These are phyloP conservation scores for Strigamia crassipes DNA, from an alignment of 2,888 invertebrate species.

Conservation along the genomic window DNA sequence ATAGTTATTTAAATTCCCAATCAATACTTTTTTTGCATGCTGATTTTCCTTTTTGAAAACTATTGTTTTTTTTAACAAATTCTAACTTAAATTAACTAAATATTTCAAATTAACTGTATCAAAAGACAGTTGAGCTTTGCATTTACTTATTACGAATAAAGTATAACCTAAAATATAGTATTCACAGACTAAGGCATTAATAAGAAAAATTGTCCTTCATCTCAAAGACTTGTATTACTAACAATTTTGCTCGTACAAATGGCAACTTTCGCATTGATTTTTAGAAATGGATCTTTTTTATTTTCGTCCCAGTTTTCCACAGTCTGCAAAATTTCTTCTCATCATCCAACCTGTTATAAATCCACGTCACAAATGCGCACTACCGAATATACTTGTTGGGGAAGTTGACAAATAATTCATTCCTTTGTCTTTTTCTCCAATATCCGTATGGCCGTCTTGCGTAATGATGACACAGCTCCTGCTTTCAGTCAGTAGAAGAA, in stretches of 20 bases:
- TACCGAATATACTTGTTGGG: constrained; percentile 1
- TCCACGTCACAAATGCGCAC: neutral
- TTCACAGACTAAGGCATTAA: neutral
- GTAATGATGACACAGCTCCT: constrained; percentile 40
- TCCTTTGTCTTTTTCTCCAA: constrained; percentile 33
- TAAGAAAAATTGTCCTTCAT: neutral
- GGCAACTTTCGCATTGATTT: neutral
- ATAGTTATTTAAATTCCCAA: no score
- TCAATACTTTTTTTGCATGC: no score
- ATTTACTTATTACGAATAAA: no score
- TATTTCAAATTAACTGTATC: no score
- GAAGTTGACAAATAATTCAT: constrained; percentile 31
- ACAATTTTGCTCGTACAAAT: neutral
- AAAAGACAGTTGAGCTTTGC: no score
- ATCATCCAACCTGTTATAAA: constrained; percentile 22
- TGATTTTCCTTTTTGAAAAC: no score
- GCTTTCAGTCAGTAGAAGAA: constrained; percentile 19
- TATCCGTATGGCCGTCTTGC: constrained; percentile 19
- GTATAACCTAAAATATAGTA: no score
- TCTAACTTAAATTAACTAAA: neutral
- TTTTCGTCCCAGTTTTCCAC: neutral
- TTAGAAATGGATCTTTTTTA: neutral
- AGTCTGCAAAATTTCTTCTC: constrained; percentile 16
- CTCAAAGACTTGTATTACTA: neutral
- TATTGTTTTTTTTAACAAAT: no score